A percentile compares a stretch with the other conserved stretches of the same genome.
phyloP scores from a whole-genome alignment of 2,113 vertebrate species.

The Promerops cafer region DNA sequence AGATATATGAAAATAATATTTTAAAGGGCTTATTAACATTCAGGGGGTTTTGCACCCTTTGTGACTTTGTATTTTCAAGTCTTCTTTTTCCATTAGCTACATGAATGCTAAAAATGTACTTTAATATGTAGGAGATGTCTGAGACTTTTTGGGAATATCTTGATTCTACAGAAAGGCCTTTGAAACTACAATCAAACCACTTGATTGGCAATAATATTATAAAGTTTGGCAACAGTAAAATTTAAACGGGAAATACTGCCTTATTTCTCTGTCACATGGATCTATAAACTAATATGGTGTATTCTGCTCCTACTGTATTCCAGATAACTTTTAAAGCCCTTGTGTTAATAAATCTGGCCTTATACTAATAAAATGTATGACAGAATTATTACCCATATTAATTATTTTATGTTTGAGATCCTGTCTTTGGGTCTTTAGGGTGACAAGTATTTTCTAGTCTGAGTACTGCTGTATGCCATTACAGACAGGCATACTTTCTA shows the following conservation, averaged over 20 bases:
- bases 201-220: background rate
- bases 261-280: background rate
- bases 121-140: background rate
- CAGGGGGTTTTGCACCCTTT: background rate
- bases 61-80: background rate
- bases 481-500: background rate
- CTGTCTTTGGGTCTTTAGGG: background rate
- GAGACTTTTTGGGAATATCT: background rate
- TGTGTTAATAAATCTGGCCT: background rate
- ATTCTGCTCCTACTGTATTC: background rate
- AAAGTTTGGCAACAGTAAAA: background rate
- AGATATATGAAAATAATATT: background rate
- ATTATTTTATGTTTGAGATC: background rate
- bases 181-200: background rate
- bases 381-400: background rate
- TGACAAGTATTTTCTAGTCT: background rate
- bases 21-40: background rate
- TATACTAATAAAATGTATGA: background rate
- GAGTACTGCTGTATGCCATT: background rate
- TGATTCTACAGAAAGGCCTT: background rate
- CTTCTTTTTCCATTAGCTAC: background rate
- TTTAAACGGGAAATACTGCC: background rate
- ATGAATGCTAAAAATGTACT: background rate
- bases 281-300: background rate
- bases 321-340: constrained; percentile 4